Base-by-base conservation (phyloP, 2,113 vertebrate species). In the Arizona elegans region DNA sequence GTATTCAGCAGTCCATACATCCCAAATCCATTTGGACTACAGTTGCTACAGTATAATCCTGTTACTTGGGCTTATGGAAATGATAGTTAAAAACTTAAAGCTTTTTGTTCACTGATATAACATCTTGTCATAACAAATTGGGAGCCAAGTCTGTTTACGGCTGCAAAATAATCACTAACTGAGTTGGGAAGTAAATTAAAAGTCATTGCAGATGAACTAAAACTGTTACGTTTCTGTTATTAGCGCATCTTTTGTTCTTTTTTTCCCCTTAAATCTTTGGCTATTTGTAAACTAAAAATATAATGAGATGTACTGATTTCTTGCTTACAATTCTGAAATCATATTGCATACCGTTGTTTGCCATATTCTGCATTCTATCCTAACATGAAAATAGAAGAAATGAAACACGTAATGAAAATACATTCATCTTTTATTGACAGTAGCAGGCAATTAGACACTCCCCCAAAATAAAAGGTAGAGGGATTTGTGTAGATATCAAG, bases 301-400 rank as follows among this genome's bases (percentile, higher is more conserved):
- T 3, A 15, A 17, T 13, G 8, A 8, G 9, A 0, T 55, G 8
- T 58, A 23, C 38, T 24, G 91, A 65, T 62, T 88, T 85, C 3
- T 38, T 94, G 3, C 81, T 92, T 92, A 23, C 50, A 54, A 50
- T 19, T 93, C 94, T 33, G 59, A 91, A 52, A 59, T 8, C 29
- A 0, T 21, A 94, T 95, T n/a, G 87, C 29, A 91, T 92, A 56
- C 86, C 88, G 91, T 8, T 4, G 0, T 38, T 94, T 90, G n/a
- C 85, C 93, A 86, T 75, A 59, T 86, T 90, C 88, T 29, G 65
- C 19, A 91, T 2, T 24, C 23, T 92, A 92, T 0, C 1, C 13
- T 23, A 62, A 91, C 24, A 88, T 88, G 89, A 70, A 96, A 65
- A 75, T 92, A 94, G 52, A 92, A 38, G 55, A 92, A 93, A 90